Conservation (phyloP, 2,113 vertebrate genomes). For the Syngnathus typhle region DNA sequence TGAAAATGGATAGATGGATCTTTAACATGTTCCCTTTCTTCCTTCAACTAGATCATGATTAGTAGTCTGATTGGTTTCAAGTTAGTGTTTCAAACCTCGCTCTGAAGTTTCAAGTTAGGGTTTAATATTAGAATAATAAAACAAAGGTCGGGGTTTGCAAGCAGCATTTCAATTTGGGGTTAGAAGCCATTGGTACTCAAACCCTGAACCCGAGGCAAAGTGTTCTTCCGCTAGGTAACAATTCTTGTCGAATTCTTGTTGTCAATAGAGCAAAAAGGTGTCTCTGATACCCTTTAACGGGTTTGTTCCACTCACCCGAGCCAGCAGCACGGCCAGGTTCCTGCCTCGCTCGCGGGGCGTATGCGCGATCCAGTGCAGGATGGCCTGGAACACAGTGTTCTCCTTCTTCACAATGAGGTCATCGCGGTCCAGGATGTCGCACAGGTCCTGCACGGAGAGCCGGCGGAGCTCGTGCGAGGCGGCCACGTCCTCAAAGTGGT, state of each 20-base stretch:
- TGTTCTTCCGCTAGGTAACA: neutral
- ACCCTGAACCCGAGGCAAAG: neutral
- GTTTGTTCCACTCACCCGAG: conserved; percentile 27
- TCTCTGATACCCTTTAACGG: neutral
- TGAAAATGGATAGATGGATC: too few relatives aligned
- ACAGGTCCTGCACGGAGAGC: conserved; percentile 66
- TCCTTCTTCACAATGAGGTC: conserved; percentile 32
- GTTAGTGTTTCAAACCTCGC: too few relatives aligned
- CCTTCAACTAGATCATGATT: too few relatives aligned
- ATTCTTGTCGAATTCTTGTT: neutral
- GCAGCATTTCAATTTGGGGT: neutral
- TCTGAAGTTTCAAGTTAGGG: too few relatives aligned
- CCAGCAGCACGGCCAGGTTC: conserved; percentile 21
- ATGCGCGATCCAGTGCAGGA: conserved; percentile 24
- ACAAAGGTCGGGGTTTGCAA: neutral
- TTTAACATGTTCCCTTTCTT: too few relatives aligned
- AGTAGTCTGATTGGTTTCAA: too few relatives aligned
- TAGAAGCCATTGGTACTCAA: neutral
- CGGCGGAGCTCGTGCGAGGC: conserved; percentile 72
- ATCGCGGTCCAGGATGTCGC: conserved; percentile 64
- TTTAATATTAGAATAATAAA: neutral
- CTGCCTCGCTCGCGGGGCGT: conserved; percentile 13
- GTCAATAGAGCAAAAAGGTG: neutral
- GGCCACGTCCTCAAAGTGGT: conserved; percentile 67
- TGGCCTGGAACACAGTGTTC: conserved; percentile 21